Conservation (phyloP, 1,140 invertebrate genomes). For the Cydia fagiglandana region DNA sequence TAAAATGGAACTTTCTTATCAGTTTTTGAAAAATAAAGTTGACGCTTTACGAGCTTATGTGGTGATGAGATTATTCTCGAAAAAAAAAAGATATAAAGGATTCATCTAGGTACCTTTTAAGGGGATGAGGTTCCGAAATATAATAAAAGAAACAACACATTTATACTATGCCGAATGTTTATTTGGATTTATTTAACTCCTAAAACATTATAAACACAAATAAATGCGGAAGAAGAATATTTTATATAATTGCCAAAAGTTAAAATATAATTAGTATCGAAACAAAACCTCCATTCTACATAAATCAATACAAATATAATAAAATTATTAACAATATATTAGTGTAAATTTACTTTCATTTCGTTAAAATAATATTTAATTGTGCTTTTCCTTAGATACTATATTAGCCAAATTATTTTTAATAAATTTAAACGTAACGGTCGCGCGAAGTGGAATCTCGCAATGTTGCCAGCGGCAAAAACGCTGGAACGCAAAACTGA, state of each 20-base stretch:
- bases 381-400: conserved; percentile 75
- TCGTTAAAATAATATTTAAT: conserved; percentile 72
- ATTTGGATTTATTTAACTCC: conserved; percentile 74
- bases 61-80: too few species aligned
- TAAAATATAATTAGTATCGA: conserved; percentile 54
- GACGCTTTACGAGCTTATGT: too few species aligned
- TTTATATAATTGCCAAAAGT: conserved; percentile 64
- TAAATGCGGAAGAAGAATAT: conserved; percentile 72
- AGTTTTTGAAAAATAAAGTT: too few species aligned
- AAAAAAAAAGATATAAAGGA: too few species aligned
- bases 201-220: conserved; percentile 78
- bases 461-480: conserved; percentile 58
- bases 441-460: conserved; percentile 52
- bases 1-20: too few species aligned
- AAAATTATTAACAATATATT: conserved; percentile 79
- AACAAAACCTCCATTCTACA: conserved; percentile 61
- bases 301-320: conserved; percentile 65
- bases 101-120: neutral
- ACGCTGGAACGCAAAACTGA: conserved; percentile 33
- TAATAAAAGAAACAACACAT: conserved; percentile 42
- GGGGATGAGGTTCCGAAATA: conserved; percentile 1
- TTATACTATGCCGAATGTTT: conserved; percentile 75
- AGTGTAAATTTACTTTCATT: conserved; percentile 64
- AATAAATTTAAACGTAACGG: conserved; percentile 47
- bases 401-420: conserved; percentile 76